phyloP scores from a whole-genome alignment of 2,888 invertebrate species.

The Strigamia crassipes region DNA sequence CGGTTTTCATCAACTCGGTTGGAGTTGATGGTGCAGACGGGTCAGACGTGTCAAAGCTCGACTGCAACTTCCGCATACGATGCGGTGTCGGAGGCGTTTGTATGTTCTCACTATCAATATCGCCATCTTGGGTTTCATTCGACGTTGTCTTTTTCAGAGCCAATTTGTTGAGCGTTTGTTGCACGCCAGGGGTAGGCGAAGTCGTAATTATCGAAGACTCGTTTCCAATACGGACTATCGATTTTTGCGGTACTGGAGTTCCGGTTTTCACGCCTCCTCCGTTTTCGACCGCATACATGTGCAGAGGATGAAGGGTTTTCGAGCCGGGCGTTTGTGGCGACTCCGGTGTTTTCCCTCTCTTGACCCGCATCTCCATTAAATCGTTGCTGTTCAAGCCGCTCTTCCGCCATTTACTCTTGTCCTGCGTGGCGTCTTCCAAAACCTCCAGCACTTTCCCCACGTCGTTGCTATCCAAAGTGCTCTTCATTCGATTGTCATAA shows the following conservation, averaged over 20 bases:
- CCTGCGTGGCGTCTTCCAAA: constrained; percentile 64
- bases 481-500: constrained; percentile 49
- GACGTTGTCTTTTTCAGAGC: background rate
- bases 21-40: constrained; percentile 44
- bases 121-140: constrained; percentile 41
- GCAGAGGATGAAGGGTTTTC: background rate
- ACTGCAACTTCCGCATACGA: constrained; percentile 58
- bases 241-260: background rate
- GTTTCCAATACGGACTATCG: background rate
- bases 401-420: constrained; percentile 77
- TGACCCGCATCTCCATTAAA: constrained; percentile 63
- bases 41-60: constrained; percentile 44
- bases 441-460: constrained; percentile 50
- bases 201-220: background rate
- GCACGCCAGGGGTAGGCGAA: background rate
- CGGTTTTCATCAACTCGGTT: constrained; percentile 49
- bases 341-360: constrained; percentile 11
- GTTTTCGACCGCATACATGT: background rate
- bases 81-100: constrained; percentile 85
- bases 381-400: constrained; percentile 63
- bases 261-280: background rate
- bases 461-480: constrained; percentile 23
- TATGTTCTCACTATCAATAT: constrained; percentile 79
- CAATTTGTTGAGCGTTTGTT: constrained; percentile 20
- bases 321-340: background rate